These are phyloP conservation scores for Aphelenchoides bicaudatus DNA, from an alignment of 2,888 invertebrate species.

Conservation along the genomic window DNA sequence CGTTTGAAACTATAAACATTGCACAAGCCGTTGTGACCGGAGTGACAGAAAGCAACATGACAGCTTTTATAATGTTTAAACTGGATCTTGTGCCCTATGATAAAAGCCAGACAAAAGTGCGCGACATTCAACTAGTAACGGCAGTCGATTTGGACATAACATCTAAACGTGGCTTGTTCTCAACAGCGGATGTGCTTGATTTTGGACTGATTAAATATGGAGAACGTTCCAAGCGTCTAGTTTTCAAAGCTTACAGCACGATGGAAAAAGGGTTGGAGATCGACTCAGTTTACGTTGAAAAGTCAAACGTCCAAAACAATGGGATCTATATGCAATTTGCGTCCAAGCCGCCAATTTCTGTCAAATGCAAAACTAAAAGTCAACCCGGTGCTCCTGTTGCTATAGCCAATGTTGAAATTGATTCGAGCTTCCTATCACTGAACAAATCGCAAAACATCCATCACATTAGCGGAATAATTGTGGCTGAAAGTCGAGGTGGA, in stretches of 20 bases:
- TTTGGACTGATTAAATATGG: conserved; percentile 76
- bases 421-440: conserved; percentile 23
- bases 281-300: conserved; percentile 61
- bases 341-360: conserved; percentile 51
- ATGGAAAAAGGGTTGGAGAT: conserved; percentile 71
- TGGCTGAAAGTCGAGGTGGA: conserved; percentile 65
- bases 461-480: conserved; percentile 62
- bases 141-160: conserved; percentile 38
- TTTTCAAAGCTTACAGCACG: conserved; percentile 68
- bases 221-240: conserved; percentile 69
- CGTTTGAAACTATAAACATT: conserved; percentile 80
- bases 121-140: conserved; percentile 16
- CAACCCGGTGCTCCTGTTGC: conserved; percentile 37
- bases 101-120: too few relatives aligned
- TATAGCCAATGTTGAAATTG: conserved; percentile 49
- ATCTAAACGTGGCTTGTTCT: conserved; percentile 70
- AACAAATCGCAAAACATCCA: conserved; percentile 16
- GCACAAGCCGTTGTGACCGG: conserved; percentile 76
- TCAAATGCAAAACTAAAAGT: conserved; percentile 30
- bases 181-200: conserved; percentile 75
- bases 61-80: conserved; percentile 44
- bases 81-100: conserved; percentile 1
- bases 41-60: conserved; percentile 40
- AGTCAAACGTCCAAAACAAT: conserved; percentile 35
- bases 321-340: conserved; percentile 54